Evolutionary conservation across 2,113 vertebrate genomes (phyloP), one percentile per base, ranked within the genome.

Genomic region (Sceloporus tristichus): DNA sequence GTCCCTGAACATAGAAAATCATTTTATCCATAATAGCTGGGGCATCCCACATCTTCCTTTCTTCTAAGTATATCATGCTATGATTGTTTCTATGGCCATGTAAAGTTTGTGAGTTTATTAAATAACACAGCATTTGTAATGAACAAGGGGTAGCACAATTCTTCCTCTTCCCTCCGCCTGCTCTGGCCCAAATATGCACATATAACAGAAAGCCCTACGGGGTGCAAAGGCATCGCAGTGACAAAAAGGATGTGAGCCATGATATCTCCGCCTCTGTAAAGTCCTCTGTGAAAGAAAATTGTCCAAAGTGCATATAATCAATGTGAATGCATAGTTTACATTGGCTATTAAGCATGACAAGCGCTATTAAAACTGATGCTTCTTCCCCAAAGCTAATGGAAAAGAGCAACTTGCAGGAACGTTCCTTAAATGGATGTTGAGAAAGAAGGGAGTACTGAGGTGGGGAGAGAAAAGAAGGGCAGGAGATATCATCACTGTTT

Each of bases 281-380:
- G 75, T 82, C 71, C 42, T 92, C 38, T 27, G 18, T 81, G 85
- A 89, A 87, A 91, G 66, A 84, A 94, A 92, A 91, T 86, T 92
- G 81, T 91, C 82, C n/a, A 90, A 93, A 94, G n/a, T 94, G 38
- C 66, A 90, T 48, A 87, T 89, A 92, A 94, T 92, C 90, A 89
- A 91, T 90, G 13, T 86, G 65, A 93, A 94, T 53, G 13, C 9
- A 23, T 79, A 85, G 80, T 88, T 89, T 94, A 88, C 65, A 2
- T 76, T 94, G 83, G 21, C 19, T 91, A 53, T 89, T 96, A 85
- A 88, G 87, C 19, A 38, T 54, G 40, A 91, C 92, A 92, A 85
- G 84, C 14, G 91, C 85, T 93, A 85, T 70, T 94, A 93, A 91
- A 91, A 89, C 3, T 54, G 89, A 92, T 82, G 19, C 0, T 91